A percentile compares a stretch with the other conserved stretches of the same genome.
These are phyloP conservation scores for Pristionchus arcanus DNA, from an alignment of 2,888 invertebrate species.

Conservation along the genomic window DNA sequence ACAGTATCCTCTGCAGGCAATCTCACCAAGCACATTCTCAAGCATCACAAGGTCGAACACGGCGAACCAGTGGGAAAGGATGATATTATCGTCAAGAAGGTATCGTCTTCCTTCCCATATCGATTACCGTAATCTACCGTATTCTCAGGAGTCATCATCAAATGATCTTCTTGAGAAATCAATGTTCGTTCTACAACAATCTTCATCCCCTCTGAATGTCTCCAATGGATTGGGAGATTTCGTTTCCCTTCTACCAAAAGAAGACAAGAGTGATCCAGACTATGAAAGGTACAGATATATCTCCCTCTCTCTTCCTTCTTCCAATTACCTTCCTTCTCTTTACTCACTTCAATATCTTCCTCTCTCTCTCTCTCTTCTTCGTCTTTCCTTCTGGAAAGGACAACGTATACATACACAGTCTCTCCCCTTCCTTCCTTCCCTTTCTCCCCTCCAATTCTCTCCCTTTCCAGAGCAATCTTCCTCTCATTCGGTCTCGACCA, in stretches of 20 bases:
- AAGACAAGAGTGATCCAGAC: conserved; percentile 62
- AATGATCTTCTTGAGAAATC: conserved; percentile 76
- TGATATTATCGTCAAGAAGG: conserved; percentile 79
- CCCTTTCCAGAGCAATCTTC: conserved; percentile 64
- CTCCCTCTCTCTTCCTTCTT: neutral
- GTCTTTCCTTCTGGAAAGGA: conserved; percentile 38
- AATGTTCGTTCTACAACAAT: conserved; percentile 63
- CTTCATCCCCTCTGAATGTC: neutral
- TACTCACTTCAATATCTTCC: conserved; percentile 40
- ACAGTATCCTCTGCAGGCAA: conserved; percentile 76
- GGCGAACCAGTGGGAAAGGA: conserved; percentile 78
- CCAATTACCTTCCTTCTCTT: conserved; percentile 15
- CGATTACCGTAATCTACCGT: neutral
- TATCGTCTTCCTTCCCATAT: neutral
- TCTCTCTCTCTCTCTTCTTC: neutral
- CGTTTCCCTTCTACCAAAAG: conserved; percentile 59
- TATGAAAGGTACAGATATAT: conserved; percentile 30
- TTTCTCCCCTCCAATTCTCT: conserved; percentile 28
- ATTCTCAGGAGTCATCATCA: conserved; percentile 66
- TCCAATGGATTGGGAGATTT: conserved; percentile 16
- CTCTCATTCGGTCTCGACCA: conserved; percentile 69
- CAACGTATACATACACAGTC: neutral
- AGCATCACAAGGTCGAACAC: conserved; percentile 79
- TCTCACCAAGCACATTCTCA: conserved; percentile 79
- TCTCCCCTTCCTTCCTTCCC: neutral